Conservation (phyloP, 2,113 vertebrate genomes). For the Bungarus multicinctus region DNA sequence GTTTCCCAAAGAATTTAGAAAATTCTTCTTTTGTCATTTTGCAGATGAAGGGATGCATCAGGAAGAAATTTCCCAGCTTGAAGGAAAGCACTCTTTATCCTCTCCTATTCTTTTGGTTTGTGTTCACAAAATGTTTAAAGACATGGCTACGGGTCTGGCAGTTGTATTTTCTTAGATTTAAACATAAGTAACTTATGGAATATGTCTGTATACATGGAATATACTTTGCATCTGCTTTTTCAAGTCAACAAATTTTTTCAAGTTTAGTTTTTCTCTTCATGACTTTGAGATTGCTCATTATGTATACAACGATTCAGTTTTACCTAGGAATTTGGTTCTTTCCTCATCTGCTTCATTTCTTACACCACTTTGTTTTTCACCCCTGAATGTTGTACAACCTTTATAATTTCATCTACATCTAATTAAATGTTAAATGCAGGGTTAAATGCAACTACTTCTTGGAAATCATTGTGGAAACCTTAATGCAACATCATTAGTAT, state of each 20-base stretch:
- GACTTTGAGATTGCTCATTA: not conserved
- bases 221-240: not conserved
- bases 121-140: not conserved
- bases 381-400: not conserved
- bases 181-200: not conserved
- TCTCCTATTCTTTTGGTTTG: not conserved
- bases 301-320: not conserved
- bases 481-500: not conserved
- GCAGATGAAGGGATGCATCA: slow-evolving; percentile 22
- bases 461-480: not conserved
- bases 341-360: not conserved
- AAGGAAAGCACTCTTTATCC: not conserved
- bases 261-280: not conserved
- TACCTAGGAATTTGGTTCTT: not conserved
- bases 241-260: not conserved
- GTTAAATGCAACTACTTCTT: not conserved
- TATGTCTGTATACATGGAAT: not conserved
- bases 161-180: not conserved
- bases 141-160: not conserved
- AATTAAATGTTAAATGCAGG: not conserved
- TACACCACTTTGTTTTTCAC: not conserved
- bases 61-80: not conserved
- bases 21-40: slow-evolving; percentile 69
- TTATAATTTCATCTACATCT: not conserved
- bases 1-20: slow-evolving; percentile 24